phyloP scores from a whole-genome alignment of 2,797 vertebrate genomes.

The Pangasius djambal region DNA sequence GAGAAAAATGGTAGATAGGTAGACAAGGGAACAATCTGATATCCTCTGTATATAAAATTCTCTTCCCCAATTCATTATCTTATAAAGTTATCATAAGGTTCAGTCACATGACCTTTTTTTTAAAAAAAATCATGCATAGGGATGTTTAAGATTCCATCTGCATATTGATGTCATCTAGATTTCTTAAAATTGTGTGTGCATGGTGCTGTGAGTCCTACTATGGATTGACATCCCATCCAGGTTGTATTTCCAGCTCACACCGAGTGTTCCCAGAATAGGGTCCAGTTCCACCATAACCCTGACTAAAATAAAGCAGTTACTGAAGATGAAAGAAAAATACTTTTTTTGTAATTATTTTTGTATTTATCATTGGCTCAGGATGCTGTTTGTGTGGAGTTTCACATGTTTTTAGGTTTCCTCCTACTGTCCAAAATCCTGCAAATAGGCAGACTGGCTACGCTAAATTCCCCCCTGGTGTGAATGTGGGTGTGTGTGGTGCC shows the following conservation, averaged over 20 bases:
- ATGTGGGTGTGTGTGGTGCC: background rate
- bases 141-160: background rate
- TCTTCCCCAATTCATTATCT: background rate
- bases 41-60: background rate
- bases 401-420: background rate
- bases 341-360: background rate
- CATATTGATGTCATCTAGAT: background rate
- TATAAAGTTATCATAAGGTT: background rate
- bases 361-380: background rate
- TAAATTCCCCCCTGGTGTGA: background rate
- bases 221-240: background rate
- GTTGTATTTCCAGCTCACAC: background rate
- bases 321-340: background rate
- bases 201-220: no score
- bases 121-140: background rate
- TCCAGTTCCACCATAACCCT: background rate
- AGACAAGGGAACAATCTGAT: slow-evolving; percentile 1
- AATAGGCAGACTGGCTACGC: background rate
- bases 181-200: background rate
- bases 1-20: background rate
- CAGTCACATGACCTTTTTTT: background rate
- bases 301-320: background rate
- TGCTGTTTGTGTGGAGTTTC: background rate
- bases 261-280: background rate
- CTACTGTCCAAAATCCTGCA: background rate